Evolutionary conservation across 2,113 vertebrate genomes (phyloP).

Genomic region (Petroica traversi): DNA sequence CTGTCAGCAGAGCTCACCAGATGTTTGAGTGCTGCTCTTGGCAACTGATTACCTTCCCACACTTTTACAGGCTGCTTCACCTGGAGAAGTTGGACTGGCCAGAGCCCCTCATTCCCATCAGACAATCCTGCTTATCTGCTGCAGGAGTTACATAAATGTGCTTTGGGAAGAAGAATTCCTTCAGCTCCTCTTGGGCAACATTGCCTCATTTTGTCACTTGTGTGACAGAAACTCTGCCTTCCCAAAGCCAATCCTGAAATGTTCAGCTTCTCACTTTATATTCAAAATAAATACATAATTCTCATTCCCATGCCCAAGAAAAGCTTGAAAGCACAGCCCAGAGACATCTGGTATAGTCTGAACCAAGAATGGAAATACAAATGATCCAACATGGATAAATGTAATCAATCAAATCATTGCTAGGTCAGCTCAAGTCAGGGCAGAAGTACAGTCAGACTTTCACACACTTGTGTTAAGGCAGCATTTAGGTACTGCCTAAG

Average conservation of each 20-base stretch:
- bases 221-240: not conserved
- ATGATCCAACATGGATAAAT: not conserved
- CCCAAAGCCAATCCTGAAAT: not conserved
- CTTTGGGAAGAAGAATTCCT: not conserved
- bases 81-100: not conserved
- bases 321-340: not conserved
- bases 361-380: not conserved
- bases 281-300: not conserved
- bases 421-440: not conserved
- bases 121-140: not conserved
- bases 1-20: not conserved
- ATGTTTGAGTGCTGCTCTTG: not conserved
- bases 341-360: not conserved
- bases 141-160: not conserved
- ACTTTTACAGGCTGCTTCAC: not conserved
- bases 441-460: not conserved
- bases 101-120: not conserved
- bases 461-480: not conserved
- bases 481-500: not conserved
- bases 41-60: not conserved
- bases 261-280: not conserved
- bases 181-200: not conserved
- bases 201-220: not conserved
- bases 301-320: not conserved
- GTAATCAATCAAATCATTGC: not conserved